These are phyloP conservation scores for Molossus molossus DNA, from an alignment of 2,797 vertebrate species.

Conservation along the genomic window DNA sequence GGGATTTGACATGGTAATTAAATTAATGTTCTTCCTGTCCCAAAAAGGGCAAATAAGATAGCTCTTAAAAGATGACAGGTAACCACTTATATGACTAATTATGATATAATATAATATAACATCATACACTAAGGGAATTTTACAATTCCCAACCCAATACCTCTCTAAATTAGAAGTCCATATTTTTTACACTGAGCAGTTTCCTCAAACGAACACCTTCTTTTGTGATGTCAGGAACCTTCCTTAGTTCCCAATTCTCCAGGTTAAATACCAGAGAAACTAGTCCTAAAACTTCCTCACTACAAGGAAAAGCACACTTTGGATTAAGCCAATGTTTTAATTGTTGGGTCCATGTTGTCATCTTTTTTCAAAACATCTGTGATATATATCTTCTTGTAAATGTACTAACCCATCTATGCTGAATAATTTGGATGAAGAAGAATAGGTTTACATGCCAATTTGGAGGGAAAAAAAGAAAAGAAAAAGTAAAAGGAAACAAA, in stretches of 20 bases:
- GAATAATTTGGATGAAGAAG: background rate
- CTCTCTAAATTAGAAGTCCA: background rate
- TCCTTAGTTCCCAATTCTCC: conserved; percentile 25
- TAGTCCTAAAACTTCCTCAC: conserved; percentile 18
- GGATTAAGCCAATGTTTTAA: background rate
- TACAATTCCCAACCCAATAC: background rate
- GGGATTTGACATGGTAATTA: conserved; percentile 54
- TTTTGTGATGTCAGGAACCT: conserved; percentile 9
- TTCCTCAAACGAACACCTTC: background rate
- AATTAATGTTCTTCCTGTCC: conserved; percentile 23
- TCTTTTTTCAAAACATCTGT: background rate
- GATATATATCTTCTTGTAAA: background rate
- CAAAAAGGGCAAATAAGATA: conserved; percentile 67
- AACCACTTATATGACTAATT: background rate
- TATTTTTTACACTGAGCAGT: background rate
- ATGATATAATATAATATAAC: background rate
- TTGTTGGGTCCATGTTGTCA: background rate
- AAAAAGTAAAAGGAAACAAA: background rate
- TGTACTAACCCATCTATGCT: background rate
- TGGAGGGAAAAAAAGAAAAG: background rate
- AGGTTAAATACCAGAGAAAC: conserved; percentile 35
- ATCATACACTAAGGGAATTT: background rate
- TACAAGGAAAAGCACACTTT: background rate
- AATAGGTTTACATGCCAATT: background rate
- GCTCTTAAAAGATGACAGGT: background rate